Evolutionary conservation across 2,113 vertebrate species (phyloP), one percentile per base, ranked within the genome.

Genomic region (Phyllostomus discolor): DNA sequence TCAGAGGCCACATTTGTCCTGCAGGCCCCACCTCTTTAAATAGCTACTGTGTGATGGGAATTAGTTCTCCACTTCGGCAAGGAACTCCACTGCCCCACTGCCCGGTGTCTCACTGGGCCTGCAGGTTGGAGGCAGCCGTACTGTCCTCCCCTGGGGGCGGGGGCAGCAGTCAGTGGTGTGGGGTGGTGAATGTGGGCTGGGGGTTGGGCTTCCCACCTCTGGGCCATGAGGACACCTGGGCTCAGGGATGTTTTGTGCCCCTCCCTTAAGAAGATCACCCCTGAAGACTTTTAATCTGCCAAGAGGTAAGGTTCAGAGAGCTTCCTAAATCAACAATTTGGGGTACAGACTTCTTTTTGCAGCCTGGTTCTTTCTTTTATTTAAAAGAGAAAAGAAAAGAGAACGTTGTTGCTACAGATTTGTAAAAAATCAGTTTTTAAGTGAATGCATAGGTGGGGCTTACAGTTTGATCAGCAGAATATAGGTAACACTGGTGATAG

Each of bases 1-100:
- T 97, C 67, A 8, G 88, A 97, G 97, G 98, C 98, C 97, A 97
- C 91, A 80, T 97, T 98, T 98, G 97, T 98, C 98, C 97, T 85
- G 89, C 95, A 98, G 97, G 96, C 98, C 98, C 97, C 93, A 97
- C 95, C 97, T 98, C 98, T 98, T 97, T 98, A 98, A 98, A 98
- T 97, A 98, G 97, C 97, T 95, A 93, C 95, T 7, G 41, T 95
- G 95, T 95, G 73, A 67, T 92, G 95, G 97, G 95, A 97, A 92
- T 92, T 64, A 0, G 0, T 95, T 97, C 97, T 97, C 91, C 94
- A 96, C 91, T 97, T 91, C 87, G 81, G 62, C 88, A 69, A 98
- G 96, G 90, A 97, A 90, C 93, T 96, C 69, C 79, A 43, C 70
- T 6, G 69, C 59, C 97, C 69, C 79, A 43, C 70, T 6, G 69